Base-by-base conservation (phyloP, 2,888 invertebrate species). In the Troilus luridus region DNA sequence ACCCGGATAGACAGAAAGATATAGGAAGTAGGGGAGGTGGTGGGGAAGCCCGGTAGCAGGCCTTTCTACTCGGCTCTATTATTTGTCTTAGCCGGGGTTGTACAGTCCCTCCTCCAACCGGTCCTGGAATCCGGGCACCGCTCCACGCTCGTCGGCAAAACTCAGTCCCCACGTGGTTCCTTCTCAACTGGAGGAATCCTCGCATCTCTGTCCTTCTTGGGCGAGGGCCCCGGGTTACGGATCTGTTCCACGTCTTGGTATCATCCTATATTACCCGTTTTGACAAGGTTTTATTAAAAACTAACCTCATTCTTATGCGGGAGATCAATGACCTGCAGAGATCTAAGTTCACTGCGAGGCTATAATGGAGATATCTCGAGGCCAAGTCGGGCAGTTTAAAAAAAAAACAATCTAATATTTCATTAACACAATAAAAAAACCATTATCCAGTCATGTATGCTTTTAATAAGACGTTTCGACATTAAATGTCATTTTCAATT, bases 61-160 rank as follows among this genome's bases (percentile, higher is more conserved):
- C 88, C 81, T 89, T 91, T 92, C 64, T 77, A 77, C 72, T 77
- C 72, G 19, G 88, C 91, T 92, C 92, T 92, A 92, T 92, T 92
- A 92, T 92, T 92, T 92, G 92, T 91, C 92, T 92, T 92, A 92
- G 92, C 91, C 85, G 91, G 62, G 72, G 72, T 91, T 91, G 91
- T 92, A 92, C 92, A 92, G 92, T 88, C 92, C 90, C 60, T 9
- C 60, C 58, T 91, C 91, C 91, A 90, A 92, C 90, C 90, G 64
- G 89, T 67, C 72, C 90, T 90, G 92, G 92, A 92, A 92, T 92
- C 92, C 91, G 88, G 67, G 60, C 88, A 64, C 64, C 88, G 88
- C 58, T 88, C 88, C 59, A 88, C 88, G 62, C 59, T 88, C 88
- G 21, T 54, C 60, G 88, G 41, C 88, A 88, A 88, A 88, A 88